These are phyloP conservation scores for Ctenomys sociabilis DNA, from an alignment of 2,113 vertebrate genomes.

Conservation along the genomic window DNA sequence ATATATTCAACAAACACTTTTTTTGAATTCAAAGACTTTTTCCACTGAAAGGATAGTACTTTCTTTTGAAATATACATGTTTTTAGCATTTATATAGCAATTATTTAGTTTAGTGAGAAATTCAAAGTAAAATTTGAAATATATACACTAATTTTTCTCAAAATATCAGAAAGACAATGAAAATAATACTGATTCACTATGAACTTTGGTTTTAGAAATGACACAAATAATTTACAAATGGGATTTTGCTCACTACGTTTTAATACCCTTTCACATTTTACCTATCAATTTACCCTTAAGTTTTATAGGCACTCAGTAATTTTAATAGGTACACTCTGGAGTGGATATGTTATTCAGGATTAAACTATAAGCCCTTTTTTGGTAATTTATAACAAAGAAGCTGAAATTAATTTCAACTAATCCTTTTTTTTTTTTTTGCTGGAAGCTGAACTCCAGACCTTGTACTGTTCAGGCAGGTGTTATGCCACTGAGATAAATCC, in stretches of 20 bases:
- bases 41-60: not conserved
- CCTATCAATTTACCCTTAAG: not conserved
- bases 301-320: not conserved
- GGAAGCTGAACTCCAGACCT: too few species aligned
- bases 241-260: not conserved
- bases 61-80: not conserved
- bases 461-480: too few species aligned
- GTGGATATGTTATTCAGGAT: not conserved
- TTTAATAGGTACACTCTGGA: not conserved
- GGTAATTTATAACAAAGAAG: not conserved
- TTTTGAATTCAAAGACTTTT: not conserved
- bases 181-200: not conserved
- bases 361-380: too few species aligned
- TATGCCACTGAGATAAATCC: too few species aligned
- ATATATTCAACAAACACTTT: conserved; percentile 53
- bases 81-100: not conserved
- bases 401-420: not conserved
- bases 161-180: not conserved
- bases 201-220: not conserved
- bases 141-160: not conserved
- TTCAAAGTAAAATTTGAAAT: conserved; percentile 10
- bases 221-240: not conserved
- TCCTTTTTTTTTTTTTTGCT: too few species aligned
- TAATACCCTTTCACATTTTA: not conserved
- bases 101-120: not conserved